Evolutionary conservation across 2,888 invertebrate genomes (phyloP).

Genomic region (Napeogenes inachia): DNA sequence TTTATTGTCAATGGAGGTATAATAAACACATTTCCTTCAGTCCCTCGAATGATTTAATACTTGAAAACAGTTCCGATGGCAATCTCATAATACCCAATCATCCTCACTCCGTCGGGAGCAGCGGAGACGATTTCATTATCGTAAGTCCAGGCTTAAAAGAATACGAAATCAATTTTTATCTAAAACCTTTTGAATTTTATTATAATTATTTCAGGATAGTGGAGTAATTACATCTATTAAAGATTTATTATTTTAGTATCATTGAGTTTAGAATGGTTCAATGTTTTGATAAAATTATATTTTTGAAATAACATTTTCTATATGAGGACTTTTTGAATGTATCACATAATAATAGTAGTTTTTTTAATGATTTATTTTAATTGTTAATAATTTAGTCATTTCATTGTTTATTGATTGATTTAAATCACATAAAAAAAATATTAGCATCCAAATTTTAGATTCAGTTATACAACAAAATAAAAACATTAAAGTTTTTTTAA

Average conservation of each 20-base stretch:
- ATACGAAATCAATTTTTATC: constrained; percentile 7
- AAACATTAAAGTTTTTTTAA: too few species aligned
- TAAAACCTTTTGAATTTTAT: not conserved
- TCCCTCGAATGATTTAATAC: constrained; percentile 60
- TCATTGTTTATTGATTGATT: too few species aligned
- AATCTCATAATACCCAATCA: constrained; percentile 75
- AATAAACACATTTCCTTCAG: constrained; percentile 41
- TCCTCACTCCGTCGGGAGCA: constrained; percentile 36
- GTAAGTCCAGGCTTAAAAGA: constrained; percentile 17
- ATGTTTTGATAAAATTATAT: too few species aligned
- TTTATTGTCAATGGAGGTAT: constrained; percentile 20
- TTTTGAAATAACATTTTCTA: too few species aligned
- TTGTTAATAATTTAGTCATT: too few species aligned
- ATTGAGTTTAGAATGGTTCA: not conserved
- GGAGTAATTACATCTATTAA: not conserved
- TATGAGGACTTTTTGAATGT: too few species aligned
- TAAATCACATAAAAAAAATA: too few species aligned
- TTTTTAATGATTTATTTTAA: too few species aligned
- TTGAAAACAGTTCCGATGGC: constrained; percentile 41
- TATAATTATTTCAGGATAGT: not conserved
- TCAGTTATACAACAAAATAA: too few species aligned
- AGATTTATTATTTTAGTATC: not conserved
- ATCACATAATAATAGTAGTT: too few species aligned
- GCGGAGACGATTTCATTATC: constrained; percentile 26
- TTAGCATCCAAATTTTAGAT: too few species aligned